phyloP scores from a whole-genome alignment of 2,888 invertebrate species.

The Thelaira solivaga region DNA sequence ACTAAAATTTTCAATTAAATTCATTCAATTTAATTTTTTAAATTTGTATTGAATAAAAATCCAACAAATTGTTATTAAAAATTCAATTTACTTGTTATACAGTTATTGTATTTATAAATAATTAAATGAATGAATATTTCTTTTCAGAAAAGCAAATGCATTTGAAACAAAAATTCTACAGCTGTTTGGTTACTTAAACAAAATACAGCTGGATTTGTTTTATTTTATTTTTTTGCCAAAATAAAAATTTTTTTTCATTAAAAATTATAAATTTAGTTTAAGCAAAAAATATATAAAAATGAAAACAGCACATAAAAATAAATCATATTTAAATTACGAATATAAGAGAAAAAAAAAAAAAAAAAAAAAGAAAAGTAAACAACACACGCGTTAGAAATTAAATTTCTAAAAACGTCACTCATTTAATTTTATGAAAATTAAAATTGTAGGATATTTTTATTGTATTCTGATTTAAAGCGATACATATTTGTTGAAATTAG shows the following conservation, averaged over 20 bases:
- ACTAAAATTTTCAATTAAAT: no score
- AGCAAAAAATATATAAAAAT: conserved; percentile 25
- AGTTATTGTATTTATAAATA: background rate
- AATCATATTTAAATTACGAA: conserved; percentile 28
- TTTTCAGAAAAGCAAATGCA: conserved; percentile 43
- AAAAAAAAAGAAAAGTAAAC: background rate
- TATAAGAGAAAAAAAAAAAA: conserved; percentile 23
- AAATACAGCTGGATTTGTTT: conserved; percentile 19
- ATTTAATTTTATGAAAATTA: no score
- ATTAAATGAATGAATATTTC: no score
- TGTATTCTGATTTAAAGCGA: no score
- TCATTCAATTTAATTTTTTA: no score
- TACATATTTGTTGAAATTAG: no score
- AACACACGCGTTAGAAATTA: conserved; percentile 23
- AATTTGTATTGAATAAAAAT: background rate
- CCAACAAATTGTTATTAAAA: background rate
- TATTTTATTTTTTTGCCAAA: conserved; percentile 3
- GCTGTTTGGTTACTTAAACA: conserved; percentile 22
- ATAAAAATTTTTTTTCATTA: background rate
- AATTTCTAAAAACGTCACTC: no score
- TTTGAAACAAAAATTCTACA: conserved; percentile 1
- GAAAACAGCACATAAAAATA: background rate
- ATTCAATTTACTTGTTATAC: background rate
- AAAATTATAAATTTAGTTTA: conserved; percentile 16
- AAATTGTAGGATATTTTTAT: no score